Conservation (phyloP, 2,888 invertebrate genomes). For the Rhaphigaster nebulosa region DNA sequence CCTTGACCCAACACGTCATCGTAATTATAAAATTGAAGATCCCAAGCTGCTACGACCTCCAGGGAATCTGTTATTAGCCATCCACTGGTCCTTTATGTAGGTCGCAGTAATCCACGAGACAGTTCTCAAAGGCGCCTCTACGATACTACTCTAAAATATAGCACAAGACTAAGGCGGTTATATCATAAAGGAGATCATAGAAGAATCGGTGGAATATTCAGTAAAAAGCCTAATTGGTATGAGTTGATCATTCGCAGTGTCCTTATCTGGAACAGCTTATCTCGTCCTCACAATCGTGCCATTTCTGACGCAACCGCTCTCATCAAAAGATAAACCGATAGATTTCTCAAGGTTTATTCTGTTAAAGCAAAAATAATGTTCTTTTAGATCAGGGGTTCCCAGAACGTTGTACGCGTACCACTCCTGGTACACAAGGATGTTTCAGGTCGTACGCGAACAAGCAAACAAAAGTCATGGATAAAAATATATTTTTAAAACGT, state of each 20-base stretch:
- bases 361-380: not conserved
- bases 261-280: not conserved
- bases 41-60: not conserved
- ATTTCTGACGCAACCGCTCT: not conserved
- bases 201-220: not conserved
- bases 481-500: too few species aligned
- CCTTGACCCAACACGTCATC: not conserved
- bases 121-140: not conserved
- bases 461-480: too few species aligned
- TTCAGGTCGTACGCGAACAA: too few species aligned
- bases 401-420: too few species aligned
- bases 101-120: not conserved
- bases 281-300: not conserved
- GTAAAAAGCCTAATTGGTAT: not conserved
- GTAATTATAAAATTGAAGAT: not conserved
- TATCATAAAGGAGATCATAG: not conserved
- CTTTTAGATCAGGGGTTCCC: too few species aligned
- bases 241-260: not conserved
- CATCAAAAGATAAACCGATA: not conserved
- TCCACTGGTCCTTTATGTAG: not conserved
- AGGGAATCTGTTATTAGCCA: not conserved
- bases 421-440: too few species aligned
- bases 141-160: not conserved
- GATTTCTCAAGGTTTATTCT: conserved; percentile 9
- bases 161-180: not conserved